Base-by-base conservation (phyloP, 1,140 invertebrate species). In the Thaumatotibia leucotreta region DNA sequence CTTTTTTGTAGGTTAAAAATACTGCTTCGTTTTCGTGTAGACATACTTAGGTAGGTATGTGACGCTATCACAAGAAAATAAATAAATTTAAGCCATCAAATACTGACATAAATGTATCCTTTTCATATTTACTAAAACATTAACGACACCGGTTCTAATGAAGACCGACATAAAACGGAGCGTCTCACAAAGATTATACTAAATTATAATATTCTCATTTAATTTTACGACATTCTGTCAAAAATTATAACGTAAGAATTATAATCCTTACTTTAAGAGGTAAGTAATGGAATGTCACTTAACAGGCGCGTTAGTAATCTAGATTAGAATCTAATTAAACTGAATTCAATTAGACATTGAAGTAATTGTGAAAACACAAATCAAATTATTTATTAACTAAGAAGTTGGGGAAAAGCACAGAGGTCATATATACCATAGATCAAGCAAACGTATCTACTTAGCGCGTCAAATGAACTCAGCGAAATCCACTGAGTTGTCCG, bases 261-360 rank as follows among this genome's bases (percentile, higher is more conserved):
- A 27, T n/a, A n/a, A 8, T 6, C 5, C 54, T n/a, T 58, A 31
- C 14, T 27, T 58, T 24, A 58, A 14, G 14, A 10, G 10, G 29
- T n/a, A n/a, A n/a, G n/a, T n/a, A 58, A 58, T n/a, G 54, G 39
- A 45, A 45, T 45, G 39, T 45, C 4, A 17, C n/a, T 67, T 67
- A 67, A 54, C 62, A 67, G 52, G 39, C 39, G 23, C 14, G 23
- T n/a, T 58, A 8, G 14, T 58, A 31, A 45, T 45, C 39, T 45
- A 45, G 39, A 20, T 45, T 45, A 20, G 39, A 20, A 45, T 20
- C 4, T 1, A 20, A 45, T 45, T 45, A n/a, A n/a, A n/a, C n/a
- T n/a, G n/a, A n/a, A n/a, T n/a, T n/a, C n/a, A n/a, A n/a, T n/a
- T n/a, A n/a, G n/a, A n/a, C n/a, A n/a, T n/a, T n/a, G n/a, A n/a